Conservation (phyloP, 1,140 invertebrate genomes). For the Camponotus vicinus region DNA sequence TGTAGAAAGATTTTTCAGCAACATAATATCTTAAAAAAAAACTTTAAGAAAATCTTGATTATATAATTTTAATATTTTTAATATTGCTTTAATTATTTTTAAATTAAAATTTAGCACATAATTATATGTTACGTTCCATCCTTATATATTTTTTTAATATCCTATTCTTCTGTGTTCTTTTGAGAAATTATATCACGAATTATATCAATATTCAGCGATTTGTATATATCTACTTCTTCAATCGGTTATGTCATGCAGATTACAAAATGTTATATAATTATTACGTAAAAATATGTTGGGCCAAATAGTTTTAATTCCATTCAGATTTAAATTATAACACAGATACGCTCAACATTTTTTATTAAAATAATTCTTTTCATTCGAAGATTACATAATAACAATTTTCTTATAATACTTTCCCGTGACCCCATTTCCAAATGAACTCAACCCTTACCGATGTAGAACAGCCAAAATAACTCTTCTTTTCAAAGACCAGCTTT, state of each 20-base stretch:
- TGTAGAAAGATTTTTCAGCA: not conserved
- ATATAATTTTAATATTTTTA: not conserved
- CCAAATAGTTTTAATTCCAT: conserved; percentile 16
- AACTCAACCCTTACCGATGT: conserved; percentile 29
- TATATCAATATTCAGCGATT: not conserved
- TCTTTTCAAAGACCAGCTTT: not conserved
- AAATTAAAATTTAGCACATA: not conserved
- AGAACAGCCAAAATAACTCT: conserved; percentile 41
- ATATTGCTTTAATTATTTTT: not conserved
- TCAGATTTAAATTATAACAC: not conserved
- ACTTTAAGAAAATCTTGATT: not conserved
- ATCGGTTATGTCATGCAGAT: not conserved
- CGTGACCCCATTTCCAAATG: conserved; percentile 34
- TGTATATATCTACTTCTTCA: not conserved
- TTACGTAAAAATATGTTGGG: not conserved
- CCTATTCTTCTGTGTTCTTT: not conserved
- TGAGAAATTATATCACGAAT: not conserved
- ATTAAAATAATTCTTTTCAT: conserved; percentile 37
- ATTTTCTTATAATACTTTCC: conserved; percentile 5
- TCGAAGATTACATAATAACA: not conserved
- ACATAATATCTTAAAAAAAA: not conserved
- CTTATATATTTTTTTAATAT: not conserved
- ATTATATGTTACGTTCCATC: not conserved
- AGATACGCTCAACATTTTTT: not conserved
- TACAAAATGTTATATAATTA: not conserved